phyloP scores from a whole-genome alignment of 1,140 invertebrate species.

The Galleria mellonella region DNA sequence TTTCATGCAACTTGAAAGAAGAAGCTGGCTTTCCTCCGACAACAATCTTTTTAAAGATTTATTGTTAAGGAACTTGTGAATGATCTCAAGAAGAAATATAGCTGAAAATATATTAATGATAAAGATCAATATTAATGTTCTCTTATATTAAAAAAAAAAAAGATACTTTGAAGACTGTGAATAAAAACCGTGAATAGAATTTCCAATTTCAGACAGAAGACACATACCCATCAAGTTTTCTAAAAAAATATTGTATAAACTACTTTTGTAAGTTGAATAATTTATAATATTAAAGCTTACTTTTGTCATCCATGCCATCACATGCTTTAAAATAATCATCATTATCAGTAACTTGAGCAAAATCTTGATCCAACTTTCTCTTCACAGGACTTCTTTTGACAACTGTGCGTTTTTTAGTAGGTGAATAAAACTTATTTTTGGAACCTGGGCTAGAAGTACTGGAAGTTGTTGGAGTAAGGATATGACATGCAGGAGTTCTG shows the following conservation, averaged over 20 bases:
- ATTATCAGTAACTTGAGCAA: constrained; percentile 2
- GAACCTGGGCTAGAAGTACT: constrained; percentile 12
- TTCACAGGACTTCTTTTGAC: constrained; percentile 21
- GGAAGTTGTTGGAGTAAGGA: neutral
- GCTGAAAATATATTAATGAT: constrained; percentile 31
- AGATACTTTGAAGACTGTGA: no score
- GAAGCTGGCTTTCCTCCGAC: constrained; percentile 16
- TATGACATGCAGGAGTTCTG: constrained; percentile 2
- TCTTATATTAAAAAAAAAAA: no score
- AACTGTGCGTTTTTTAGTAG: constrained; percentile 34
- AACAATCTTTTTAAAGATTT: constrained; percentile 25
- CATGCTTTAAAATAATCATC: constrained; percentile 14
- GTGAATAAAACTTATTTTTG: constrained; percentile 40
- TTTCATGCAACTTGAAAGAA: constrained; percentile 20
- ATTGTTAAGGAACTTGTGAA: constrained; percentile 33
- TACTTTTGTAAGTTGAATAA: no score
- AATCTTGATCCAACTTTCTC: constrained; percentile 21
- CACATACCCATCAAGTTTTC: no score
- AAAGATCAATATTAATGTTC: neutral
- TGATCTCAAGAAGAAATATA: constrained; percentile 32
- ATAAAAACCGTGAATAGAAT: no score
- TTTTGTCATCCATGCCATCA: constrained; percentile 42
- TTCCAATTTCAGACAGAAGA: no score
- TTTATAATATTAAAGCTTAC: constrained; percentile 24
- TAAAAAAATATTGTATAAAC: no score